These are phyloP conservation scores for Ceyx margarethae DNA, from an alignment of 2,113 vertebrate species.

Conservation along the genomic window DNA sequence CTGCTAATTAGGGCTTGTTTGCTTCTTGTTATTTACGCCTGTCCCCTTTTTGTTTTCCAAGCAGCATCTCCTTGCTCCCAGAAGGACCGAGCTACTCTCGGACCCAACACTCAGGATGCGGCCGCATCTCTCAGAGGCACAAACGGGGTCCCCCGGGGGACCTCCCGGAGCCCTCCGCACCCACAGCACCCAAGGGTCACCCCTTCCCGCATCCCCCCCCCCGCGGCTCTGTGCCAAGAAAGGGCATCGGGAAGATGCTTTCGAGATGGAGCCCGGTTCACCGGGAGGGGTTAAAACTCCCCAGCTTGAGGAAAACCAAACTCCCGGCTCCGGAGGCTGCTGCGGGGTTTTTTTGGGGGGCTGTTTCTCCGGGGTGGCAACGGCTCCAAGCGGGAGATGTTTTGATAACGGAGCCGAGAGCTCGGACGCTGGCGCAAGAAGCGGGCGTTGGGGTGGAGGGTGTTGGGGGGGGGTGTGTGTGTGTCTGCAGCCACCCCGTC, in stretches of 20 bases:
- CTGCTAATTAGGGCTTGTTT: background rate
- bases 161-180: background rate
- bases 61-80: background rate
- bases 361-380: background rate
- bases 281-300: background rate
- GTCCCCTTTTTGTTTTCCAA: background rate
- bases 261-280: background rate
- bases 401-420: background rate
- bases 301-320: background rate
- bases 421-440: background rate
- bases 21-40: background rate
- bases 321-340: background rate
- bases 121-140: background rate
- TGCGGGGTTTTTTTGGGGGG: background rate
- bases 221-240: too few species aligned
- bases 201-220: background rate
- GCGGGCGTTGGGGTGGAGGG: background rate
- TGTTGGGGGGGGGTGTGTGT: background rate
- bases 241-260: accelerated
- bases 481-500: background rate
- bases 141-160: background rate
- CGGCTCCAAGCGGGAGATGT: background rate
- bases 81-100: background rate
- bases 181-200: background rate
- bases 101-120: accelerated